Conservation (phyloP, 1,140 invertebrate genomes). For the Rhyacophila brunnea region DNA sequence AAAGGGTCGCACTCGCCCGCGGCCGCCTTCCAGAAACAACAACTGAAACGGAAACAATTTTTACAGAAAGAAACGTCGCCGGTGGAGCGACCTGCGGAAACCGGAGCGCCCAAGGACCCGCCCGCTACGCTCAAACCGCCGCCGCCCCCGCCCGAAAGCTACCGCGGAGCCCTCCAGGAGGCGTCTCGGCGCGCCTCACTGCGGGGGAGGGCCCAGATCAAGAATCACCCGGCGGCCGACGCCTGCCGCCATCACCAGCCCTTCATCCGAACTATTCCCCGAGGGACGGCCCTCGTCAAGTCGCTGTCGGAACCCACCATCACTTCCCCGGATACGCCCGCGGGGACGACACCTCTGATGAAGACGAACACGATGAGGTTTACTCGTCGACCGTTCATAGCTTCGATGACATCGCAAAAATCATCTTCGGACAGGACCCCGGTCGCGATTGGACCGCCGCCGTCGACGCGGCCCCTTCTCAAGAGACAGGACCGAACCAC, state of each 20-base stretch:
- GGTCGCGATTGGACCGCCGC: conserved; percentile 19
- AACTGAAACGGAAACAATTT: conserved; percentile 45
- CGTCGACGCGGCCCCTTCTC: background rate
- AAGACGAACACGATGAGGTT: conserved; percentile 14
- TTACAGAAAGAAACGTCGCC: conserved; percentile 34
- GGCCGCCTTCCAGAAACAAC: conserved; percentile 38
- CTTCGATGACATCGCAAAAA: conserved; percentile 30
- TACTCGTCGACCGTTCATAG: conserved; percentile 12
- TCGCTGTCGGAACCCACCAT: background rate
- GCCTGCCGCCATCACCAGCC: conserved; percentile 19
- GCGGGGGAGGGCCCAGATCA: conserved; percentile 21
- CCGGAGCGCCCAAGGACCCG: conserved; percentile 17
- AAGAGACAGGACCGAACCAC: background rate
- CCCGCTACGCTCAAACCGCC: background rate
- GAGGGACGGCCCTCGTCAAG: background rate
- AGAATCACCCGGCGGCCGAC: conserved; percentile 2
- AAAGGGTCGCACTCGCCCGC: conserved; percentile 28
- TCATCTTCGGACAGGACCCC: conserved; percentile 31
- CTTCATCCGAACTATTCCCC: conserved; percentile 7
- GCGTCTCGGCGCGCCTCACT: conserved; percentile 14
- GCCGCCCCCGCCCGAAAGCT: conserved; percentile 7
- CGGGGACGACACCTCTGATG: conserved; percentile 20
- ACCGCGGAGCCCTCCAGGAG: conserved; percentile 24
- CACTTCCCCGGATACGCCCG: conserved; percentile 1
- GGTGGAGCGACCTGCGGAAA: conserved; percentile 17